Base-by-base conservation (phyloP, 2,888 invertebrate species). In the Plebejus melissa region DNA sequence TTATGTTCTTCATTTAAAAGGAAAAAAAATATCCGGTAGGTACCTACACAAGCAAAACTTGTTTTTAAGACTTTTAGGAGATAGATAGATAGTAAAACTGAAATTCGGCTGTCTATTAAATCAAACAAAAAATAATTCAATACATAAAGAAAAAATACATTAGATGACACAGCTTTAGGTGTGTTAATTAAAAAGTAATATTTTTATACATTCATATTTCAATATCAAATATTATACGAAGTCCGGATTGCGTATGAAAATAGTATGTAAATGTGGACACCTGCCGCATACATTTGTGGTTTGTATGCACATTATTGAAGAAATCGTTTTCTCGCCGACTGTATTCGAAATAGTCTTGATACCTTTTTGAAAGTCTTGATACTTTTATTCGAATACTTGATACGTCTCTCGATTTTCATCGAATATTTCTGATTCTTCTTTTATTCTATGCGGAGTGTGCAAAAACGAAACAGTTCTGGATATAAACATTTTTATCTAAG, bases 251-350 rank as follows among this genome's bases (percentile, higher is more conserved):
- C 84, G 86, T 90, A 86, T 87, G 86, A 88, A 92, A 93, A 92
- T 91, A 90, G 90, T 93, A 93, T 93, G 92, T 91, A 89, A 93
- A 93, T 93, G 85, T 85, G 87, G 89, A 91, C 93, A 93, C 92
- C 92, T 93, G 93, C 90, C 89, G 93, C 90, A 93, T 93, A 91
- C 88, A 90, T 91, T 92, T 90, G 88, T 82, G 70, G 58, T 69
- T 36, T 50, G 71, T 71, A 22, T 41, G 22, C 50, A 72, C 72
- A 50, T 72, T 72, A 72, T 72, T 72, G 72, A 72, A 72, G 72
- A 36, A 72, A 54, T 72, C 32, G 72, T 54, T 50, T 54, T 54
- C 32, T 6, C 54, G 54, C 50, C 72, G 50, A 72, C 4, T 28
- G 16, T 72, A 50, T 72, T 50, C 54, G 36, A 72, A 72, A 72